Evolutionary conservation across 2,888 invertebrate species (phyloP).

Genomic region (Xylocampa areola): DNA sequence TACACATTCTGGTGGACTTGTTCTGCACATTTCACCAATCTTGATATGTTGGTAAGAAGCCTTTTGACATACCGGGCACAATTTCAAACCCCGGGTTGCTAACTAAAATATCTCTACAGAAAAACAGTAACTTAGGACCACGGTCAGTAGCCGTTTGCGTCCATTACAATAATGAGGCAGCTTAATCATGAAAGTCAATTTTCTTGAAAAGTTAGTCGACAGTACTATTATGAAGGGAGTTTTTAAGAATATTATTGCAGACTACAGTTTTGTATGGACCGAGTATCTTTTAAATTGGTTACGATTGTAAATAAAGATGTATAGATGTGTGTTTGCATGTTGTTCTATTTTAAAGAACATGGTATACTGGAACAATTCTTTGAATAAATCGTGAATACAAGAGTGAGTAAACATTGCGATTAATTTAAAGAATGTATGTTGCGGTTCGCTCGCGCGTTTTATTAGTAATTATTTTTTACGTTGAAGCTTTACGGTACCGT

Average conservation of each 20-base stretch:
- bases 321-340: conserved; percentile 18
- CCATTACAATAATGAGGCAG: too few species aligned
- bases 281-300: conserved; percentile 21
- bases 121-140: too few species aligned
- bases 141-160: too few species aligned
- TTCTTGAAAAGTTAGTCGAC: conserved; percentile 2
- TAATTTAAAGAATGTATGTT: conserved; percentile 6
- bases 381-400: conserved; percentile 17
- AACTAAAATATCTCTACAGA: too few species aligned
- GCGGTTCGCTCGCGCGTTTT: conserved; percentile 21
- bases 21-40: too few species aligned
- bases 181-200: too few species aligned
- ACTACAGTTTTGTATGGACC: conserved; percentile 27
- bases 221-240: neutral
- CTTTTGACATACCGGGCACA: too few species aligned
- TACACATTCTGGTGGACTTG: too few species aligned
- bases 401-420: conserved; percentile 10
- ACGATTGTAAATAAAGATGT: conserved; percentile 53
- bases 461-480: conserved; percentile 17
- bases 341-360: conserved; percentile 33
- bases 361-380: conserved; percentile 10
- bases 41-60: too few species aligned
- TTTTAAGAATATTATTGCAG: neutral
- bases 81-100: too few species aligned
- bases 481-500: neutral